A percentile compares a stretch with the other conserved stretches of the same genome.
phyloP scores from a whole-genome alignment of 2,888 invertebrate species.

The Drosophila rellima region DNA sequence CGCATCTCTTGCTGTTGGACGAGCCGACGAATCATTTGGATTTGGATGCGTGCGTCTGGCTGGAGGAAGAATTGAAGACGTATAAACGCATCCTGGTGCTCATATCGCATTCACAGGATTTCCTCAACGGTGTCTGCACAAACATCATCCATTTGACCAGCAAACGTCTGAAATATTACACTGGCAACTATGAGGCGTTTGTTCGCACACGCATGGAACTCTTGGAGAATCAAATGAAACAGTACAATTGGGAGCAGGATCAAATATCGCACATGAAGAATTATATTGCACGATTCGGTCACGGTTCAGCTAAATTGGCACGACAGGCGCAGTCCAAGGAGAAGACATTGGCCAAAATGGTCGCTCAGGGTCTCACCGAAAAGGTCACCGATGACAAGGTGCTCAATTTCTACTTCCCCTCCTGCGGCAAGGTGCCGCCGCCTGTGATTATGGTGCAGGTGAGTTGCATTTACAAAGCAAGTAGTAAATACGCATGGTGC shows the following conservation, averaged over 20 bases:
- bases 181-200: slow-evolving; percentile 98
- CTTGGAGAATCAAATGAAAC: slow-evolving; percentile 99
- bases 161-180: slow-evolving; percentile 96
- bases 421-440: slow-evolving; percentile 98
- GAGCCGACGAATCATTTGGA: slow-evolving; percentile 99
- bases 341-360: slow-evolving; percentile 99
- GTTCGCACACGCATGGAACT: slow-evolving; percentile 96
- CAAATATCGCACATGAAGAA: slow-evolving; percentile 99
- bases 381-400: slow-evolving; percentile 96
- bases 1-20: slow-evolving; percentile 97
- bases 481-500: not conserved
- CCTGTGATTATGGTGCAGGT: slow-evolving; percentile 99
- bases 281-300: slow-evolving; percentile 99
- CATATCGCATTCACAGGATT: slow-evolving; percentile 99
- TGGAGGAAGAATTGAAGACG: slow-evolving; percentile 98
- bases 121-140: slow-evolving; percentile 98
- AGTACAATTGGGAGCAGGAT: slow-evolving; percentile 99
- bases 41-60: slow-evolving; percentile 99
- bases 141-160: slow-evolving; percentile 98
- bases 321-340: slow-evolving; percentile 99
- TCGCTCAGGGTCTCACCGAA: slow-evolving; percentile 98
- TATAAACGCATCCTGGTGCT: slow-evolving; percentile 98
- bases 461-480: slow-evolving; percentile 24
- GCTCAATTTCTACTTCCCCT: slow-evolving; percentile 97
- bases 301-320: slow-evolving; percentile 99